Percentiles rank a stretch among this genome's conserved stretches.
These are phyloP conservation scores for Hephaestus fuliginosus DNA, from an alignment of 2,797 vertebrate genomes.

Conservation along the genomic window DNA sequence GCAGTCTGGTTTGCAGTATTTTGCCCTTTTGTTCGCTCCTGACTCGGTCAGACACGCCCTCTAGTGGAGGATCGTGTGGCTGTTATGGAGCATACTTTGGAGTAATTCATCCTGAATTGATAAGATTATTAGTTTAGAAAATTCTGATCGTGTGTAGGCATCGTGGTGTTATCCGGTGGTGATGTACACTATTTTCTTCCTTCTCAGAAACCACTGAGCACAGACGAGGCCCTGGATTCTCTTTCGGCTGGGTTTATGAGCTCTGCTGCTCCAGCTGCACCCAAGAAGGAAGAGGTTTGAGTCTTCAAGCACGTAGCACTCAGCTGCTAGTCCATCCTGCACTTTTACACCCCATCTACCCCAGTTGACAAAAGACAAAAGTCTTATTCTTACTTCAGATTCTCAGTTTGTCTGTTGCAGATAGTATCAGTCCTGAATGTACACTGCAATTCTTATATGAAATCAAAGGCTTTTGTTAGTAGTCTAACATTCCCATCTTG, in stretches of 20 bases:
- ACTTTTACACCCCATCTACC: neutral
- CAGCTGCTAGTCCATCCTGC: neutral
- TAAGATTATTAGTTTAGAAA: neutral
- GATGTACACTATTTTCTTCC: neutral
- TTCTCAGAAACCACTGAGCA: slow-evolving; percentile 80
- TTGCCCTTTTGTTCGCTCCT: slow-evolving; percentile 40
- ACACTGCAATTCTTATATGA: neutral
- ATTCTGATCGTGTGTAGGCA: neutral
- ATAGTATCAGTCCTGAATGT: neutral
- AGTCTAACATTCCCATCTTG: neutral
- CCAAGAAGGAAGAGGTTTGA: slow-evolving; percentile 70
- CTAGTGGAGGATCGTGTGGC: slow-evolving; percentile 71
- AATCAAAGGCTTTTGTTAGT: neutral
- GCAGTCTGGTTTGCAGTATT: slow-evolving; percentile 66
- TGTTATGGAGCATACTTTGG: neutral
- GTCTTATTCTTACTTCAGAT: neutral
- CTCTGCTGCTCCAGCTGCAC: slow-evolving; percentile 50
- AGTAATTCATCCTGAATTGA: neutral
- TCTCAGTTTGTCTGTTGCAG: neutral
- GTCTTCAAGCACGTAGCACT: slow-evolving; percentile 26
- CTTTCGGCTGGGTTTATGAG: slow-evolving; percentile 79
- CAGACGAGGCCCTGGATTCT: slow-evolving; percentile 80
- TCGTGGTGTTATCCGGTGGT: neutral
- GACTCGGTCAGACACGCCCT: slow-evolving; percentile 55
- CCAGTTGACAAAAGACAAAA: neutral